Base-by-base conservation (phyloP, 2,113 vertebrate genomes). In the Chlorodrepanis virens region DNA sequence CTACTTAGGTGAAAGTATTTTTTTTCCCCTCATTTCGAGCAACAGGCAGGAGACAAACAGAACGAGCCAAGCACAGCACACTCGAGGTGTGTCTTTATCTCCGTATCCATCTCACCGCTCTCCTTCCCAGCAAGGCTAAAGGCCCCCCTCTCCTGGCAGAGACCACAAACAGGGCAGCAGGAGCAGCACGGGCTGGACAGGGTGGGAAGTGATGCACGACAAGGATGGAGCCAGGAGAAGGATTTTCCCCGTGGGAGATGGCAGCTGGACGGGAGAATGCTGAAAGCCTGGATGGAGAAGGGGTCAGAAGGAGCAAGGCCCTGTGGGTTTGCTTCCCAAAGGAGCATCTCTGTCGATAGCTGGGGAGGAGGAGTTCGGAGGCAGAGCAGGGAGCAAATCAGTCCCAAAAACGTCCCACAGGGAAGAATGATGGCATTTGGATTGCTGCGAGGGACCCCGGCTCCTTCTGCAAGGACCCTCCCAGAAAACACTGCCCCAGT, bases 61-160 rank as follows among this genome's bases (percentile, higher is more conserved):
- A 77, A 44, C 1, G 19, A 90, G 80, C 57, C 57, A 7, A 87
- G 87, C 90, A 3, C 37, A 4, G 45, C 83, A 3, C 31, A 0
- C 59, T 57, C 42, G 29, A 64, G 64, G 56, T 90, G 14, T 11
- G 7, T 15, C 63, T 86, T 61, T 47, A 54, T 92, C 78, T 60
- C 65, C 5, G 2, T 2, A n/a, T 37, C 70, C 14, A 25, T 33
- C 75, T 59, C 85, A 0, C 39, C 2, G 33, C 74, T 53, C 72
- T 67, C 5, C 74, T 95, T 91, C 24, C 85, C 91, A 94, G 93
- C 86, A 80, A 98, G 97, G 97, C 90, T 90, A 97, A 98, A 98
- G 97, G 70, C 94, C 83, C 98, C 98, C 98, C 97, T 97, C 97
- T 98, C 97, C 98, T 98, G 98, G 98, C 97, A 87, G 95, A 97